phyloP scores from a whole-genome alignment of 2,888 invertebrate genomes.

The Himalopsyche anomala region DNA sequence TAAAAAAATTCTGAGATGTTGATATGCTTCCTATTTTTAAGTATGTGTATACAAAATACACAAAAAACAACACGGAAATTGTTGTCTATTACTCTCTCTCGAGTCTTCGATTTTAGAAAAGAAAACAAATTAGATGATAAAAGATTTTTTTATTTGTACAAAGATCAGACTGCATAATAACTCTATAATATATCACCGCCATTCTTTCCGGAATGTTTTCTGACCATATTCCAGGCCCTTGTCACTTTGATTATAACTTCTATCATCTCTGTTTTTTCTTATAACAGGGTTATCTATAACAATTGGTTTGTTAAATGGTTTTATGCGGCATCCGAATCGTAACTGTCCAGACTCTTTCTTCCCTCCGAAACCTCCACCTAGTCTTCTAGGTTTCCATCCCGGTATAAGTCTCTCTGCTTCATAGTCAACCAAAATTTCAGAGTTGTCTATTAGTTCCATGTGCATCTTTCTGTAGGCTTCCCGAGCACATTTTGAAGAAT shows the following conservation, averaged over 20 bases:
- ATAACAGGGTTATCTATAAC: constrained; percentile 66
- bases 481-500: constrained; percentile 78
- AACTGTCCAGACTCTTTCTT: constrained; percentile 91
- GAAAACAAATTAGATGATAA: too few species aligned
- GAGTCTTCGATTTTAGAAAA: too few species aligned
- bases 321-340: constrained; percentile 88
- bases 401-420: constrained; percentile 83
- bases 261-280: constrained; percentile 33
- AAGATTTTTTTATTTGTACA: too few species aligned
- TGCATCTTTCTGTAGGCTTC: constrained; percentile 80
- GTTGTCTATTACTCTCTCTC: too few species aligned
- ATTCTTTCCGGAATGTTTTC: constrained; percentile 8
- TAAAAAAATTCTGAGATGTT: too few species aligned
- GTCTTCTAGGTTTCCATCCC: constrained; percentile 90
- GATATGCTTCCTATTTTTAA: too few species aligned
- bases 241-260: background rate
- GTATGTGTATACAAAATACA: too few species aligned
- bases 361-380: constrained; percentile 93
- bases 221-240: background rate
- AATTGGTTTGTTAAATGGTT: constrained; percentile 85
- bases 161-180: too few species aligned
- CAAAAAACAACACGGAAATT: too few species aligned
- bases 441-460: constrained; percentile 80
- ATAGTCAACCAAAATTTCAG: constrained; percentile 84
- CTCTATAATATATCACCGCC: background rate